Percentiles rank a stretch among this genome's conserved stretches.
Conservation (phyloP, 2,797 vertebrate genomes). For the Enteromius argenteus region DNA sequence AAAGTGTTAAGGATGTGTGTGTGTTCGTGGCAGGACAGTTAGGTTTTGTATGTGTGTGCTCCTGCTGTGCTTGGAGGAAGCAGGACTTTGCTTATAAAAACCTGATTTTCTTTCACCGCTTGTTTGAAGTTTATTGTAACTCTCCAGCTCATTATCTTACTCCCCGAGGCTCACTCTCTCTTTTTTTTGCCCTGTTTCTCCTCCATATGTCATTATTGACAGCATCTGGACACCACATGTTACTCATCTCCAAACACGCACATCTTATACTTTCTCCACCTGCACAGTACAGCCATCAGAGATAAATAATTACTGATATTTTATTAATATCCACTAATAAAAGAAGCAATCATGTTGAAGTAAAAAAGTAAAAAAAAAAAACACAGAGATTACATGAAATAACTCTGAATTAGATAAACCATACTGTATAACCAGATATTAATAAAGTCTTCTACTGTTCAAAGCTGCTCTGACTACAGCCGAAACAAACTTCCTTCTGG, state of each 20-base stretch:
- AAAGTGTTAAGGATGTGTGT: neutral
- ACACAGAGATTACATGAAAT: neutral
- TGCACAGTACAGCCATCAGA: constrained; percentile 12
- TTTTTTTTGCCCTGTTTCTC: constrained; percentile 30
- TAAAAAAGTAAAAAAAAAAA: neutral
- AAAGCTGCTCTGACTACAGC: neutral
- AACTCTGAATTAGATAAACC: neutral
- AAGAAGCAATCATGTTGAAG: neutral
- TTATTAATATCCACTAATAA: neutral
- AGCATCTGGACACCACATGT: constrained; percentile 81
- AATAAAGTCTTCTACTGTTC: neutral
- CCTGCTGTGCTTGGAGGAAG: constrained; percentile 36
- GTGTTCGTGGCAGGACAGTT: constrained; percentile 23
- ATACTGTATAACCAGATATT: neutral
- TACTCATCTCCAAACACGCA: constrained; percentile 62
- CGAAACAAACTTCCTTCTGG: neutral
- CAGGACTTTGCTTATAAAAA: constrained; percentile 38
- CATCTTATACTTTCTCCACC: constrained; percentile 25
- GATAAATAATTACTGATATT: neutral
- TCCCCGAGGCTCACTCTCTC: constrained; percentile 11
- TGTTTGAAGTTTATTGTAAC: constrained; percentile 34
- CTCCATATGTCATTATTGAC: constrained; percentile 59
- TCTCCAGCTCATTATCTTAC: constrained; percentile 30
- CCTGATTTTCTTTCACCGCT: constrained; percentile 11
- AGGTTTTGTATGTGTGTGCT: constrained; percentile 10